A percentile compares a stretch with the other conserved stretches of the same genome.
These are phyloP conservation scores for Rhynchomys soricoides DNA, from an alignment of 2,113 vertebrate genomes.

Conservation along the genomic window DNA sequence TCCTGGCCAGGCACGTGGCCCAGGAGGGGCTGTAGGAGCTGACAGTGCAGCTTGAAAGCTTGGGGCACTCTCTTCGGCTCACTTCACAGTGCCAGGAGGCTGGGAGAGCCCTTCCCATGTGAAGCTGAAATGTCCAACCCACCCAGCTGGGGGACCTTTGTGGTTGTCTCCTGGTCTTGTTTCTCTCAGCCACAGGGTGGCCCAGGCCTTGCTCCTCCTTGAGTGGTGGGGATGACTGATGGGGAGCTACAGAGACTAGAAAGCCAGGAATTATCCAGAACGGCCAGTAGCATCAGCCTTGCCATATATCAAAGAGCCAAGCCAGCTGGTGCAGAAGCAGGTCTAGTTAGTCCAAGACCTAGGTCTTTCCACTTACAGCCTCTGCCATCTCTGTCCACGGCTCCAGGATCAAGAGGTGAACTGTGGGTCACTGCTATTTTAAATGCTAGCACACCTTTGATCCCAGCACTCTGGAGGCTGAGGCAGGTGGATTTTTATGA, in stretches of 20 bases:
- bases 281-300: conserved; percentile 45
- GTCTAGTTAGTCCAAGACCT: conserved; percentile 59
- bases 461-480: background rate
- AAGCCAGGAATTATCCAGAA: background rate
- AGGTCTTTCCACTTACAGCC: background rate
- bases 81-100: background rate
- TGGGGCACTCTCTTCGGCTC: background rate
- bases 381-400: rapidly evolving
- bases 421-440: conserved; percentile 64
- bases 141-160: background rate
- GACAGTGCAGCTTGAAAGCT: background rate
- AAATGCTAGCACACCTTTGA: conserved; percentile 16
- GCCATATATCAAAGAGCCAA: background rate
- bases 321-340: conserved; percentile 52
- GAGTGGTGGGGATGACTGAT: background rate
- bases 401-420: background rate
- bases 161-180: background rate
- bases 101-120: background rate
- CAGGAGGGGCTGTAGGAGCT: background rate
- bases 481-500: background rate
- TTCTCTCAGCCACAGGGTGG: background rate
- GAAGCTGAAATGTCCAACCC: background rate
- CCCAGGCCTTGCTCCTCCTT: conserved; percentile 40
- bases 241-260: rapidly evolving
- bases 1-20: conserved; percentile 18